Conservation (phyloP, 2,888 invertebrate species). For the Tigriopus californicus region DNA sequence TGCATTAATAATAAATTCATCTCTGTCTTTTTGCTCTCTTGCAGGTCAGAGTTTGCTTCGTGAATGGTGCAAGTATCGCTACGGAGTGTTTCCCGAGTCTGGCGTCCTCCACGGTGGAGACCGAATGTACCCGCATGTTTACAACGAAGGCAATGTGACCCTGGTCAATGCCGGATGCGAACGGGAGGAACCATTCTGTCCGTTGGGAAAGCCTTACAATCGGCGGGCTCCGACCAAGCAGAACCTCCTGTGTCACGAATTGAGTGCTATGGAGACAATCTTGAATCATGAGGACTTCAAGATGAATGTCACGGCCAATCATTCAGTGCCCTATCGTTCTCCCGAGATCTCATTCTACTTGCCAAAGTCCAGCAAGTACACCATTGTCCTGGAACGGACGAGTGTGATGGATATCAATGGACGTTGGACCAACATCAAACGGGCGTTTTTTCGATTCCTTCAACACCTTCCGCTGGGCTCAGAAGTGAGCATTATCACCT, state of each 20-base stretch:
- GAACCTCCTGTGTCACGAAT: conserved; percentile 8
- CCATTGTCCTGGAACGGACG: conserved; percentile 10
- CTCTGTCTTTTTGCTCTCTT: not conserved
- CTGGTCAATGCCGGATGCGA: not conserved
- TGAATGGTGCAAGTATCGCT: conserved; percentile 11
- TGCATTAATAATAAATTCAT: no score
- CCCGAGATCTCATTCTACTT: not conserved
- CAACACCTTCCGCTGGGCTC: conserved; percentile 22
- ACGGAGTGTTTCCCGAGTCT: conserved; percentile 8
- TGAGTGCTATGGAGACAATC: not conserved
- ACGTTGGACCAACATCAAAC: conserved; percentile 22
- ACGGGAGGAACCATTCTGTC: not conserved
- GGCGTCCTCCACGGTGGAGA: conserved; percentile 1
- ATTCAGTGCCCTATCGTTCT: not conserved
- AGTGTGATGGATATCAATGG: conserved; percentile 8
- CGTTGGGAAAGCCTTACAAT: conserved; percentile 1
- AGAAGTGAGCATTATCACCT: conserved; percentile 22
- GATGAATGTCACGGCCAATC: not conserved
- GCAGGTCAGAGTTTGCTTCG: conserved; percentile 5
- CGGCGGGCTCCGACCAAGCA: conserved; percentile 10
- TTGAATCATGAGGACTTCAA: conserved; percentile 1
- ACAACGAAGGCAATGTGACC: conserved; percentile 6
- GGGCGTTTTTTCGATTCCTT: conserved; percentile 22
- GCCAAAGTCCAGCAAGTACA: not conserved
- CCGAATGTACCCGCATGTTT: not conserved